Base-by-base conservation (phyloP, 2,888 invertebrate species). In the Alloscopus bannaensis region DNA sequence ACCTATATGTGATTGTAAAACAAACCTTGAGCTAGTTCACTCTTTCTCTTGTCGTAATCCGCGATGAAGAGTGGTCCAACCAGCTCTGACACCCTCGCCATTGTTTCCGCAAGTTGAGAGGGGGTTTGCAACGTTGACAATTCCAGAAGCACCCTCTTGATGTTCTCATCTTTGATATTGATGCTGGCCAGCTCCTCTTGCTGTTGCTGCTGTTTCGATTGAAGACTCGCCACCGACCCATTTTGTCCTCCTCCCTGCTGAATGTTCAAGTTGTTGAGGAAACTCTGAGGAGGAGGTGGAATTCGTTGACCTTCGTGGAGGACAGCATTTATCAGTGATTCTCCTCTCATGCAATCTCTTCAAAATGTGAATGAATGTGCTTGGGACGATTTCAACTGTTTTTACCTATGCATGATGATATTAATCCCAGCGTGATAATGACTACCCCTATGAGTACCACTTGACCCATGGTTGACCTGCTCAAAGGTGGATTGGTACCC, bases 121-220 rank as follows among this genome's bases (percentile, higher is more conserved):
- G 75, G 71, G 0, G 80, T 78, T 57, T 78, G 80, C 31, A 77
- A 8, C 0, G 83, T 71, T 6, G 83, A 70, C 60, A 83, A 55
- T 50, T 83, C 83, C 60, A 66, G 13, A 11, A 83, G 50, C 8
- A 83, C 72, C 24, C 75, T 47, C 40, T 76, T 78, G 47, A 81
- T 72, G 18, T 65, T 83, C 47, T 83, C 83, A 78, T 83, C 83
- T 16, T 81, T 81, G 47, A 80, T 66, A 22, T 72, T 69, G 0
- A 70, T 50, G 13, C 76, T 13, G 22, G 65, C 79, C 24, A 68
- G 65, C n/a, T 42, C 65, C 42, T 79, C 73, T 42, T 70, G 64
- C 13, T 50, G 40, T 29, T 70, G 47, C 40, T 76, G 73, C 52
- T 20, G 52, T 8, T 36, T 36, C 36, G 31, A 72, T 29, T 45